Evolutionary conservation across 2,797 vertebrate species (phyloP).

Genomic region (Takifugu rubripes): DNA sequence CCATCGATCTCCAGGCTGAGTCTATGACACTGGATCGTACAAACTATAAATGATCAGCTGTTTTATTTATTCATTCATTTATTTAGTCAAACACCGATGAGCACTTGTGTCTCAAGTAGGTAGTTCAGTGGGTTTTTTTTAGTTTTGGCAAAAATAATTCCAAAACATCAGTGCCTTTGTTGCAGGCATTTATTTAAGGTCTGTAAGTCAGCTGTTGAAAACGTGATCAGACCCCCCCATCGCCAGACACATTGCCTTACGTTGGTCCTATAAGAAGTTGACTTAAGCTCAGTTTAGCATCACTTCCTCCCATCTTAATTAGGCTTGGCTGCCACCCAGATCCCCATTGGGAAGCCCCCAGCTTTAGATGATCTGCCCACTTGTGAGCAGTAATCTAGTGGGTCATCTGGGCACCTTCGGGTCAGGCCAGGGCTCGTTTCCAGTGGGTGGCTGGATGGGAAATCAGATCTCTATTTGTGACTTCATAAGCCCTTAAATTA

Average conservation of each 20-base stretch:
- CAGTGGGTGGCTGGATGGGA: slow-evolving; percentile 1
- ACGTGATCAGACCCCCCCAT: slow-evolving; percentile 2
- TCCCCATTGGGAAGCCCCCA: slow-evolving; percentile 23
- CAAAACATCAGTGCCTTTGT: background rate
- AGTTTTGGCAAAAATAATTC: background rate
- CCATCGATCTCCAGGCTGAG: slow-evolving; percentile 13
- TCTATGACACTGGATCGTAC: background rate
- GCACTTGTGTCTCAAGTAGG: background rate
- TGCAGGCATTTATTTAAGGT: background rate
- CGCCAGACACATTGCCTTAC: slow-evolving; percentile 37
- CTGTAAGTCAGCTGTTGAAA: background rate
- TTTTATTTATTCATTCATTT: background rate
- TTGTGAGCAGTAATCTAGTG: slow-evolving; percentile 54
- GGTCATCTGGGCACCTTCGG: slow-evolving; percentile 14
- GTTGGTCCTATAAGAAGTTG: slow-evolving; percentile 28
- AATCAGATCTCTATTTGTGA: slow-evolving; percentile 23
- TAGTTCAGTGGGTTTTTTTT: too few relatives aligned
- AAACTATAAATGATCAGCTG: background rate
- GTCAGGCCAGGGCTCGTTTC: slow-evolving; percentile 18
- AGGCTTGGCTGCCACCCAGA: slow-evolving; percentile 55
- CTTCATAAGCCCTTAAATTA: slow-evolving; percentile 17
- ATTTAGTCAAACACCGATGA: too few relatives aligned
- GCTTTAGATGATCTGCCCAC: slow-evolving; percentile 46
- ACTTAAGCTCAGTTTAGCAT: slow-evolving; percentile 53
- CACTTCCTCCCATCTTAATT: slow-evolving; percentile 65